phyloP scores from a whole-genome alignment of 2,888 invertebrate genomes.

The Anticlea derivata region DNA sequence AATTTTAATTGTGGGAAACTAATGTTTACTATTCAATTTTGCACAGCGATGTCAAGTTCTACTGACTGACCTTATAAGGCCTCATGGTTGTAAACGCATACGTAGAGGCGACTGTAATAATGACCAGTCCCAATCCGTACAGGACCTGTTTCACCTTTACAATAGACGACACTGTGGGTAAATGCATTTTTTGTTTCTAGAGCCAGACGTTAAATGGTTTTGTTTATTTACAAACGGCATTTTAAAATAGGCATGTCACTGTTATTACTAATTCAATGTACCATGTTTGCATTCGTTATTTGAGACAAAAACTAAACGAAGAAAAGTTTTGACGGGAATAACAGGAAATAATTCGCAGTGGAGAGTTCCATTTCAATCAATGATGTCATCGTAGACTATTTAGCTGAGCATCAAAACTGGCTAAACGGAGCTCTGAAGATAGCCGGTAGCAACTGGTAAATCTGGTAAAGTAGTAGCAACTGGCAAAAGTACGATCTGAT shows the following conservation, averaged over 20 bases:
- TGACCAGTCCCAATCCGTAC: slow-evolving; percentile 33
- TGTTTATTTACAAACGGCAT: slow-evolving; percentile 36
- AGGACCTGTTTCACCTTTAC: slow-evolving; percentile 32
- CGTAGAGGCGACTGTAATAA: slow-evolving; percentile 32
- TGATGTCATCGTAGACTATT: neutral
- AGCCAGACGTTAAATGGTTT: slow-evolving; percentile 28
- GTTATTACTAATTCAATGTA: slow-evolving; percentile 19
- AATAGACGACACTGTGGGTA: slow-evolving; percentile 38
- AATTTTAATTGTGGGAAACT: slow-evolving; percentile 37
- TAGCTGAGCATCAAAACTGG: neutral
- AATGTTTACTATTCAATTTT: slow-evolving; percentile 33
- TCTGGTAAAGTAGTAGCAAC: too few relatives aligned
- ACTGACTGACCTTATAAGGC: slow-evolving; percentile 35
- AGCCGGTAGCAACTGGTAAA: too few relatives aligned
- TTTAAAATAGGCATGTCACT: slow-evolving; percentile 27
- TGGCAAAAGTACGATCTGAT: neutral
- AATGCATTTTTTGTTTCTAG: slow-evolving; percentile 33
- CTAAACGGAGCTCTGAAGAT: neutral
- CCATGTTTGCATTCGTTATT: slow-evolving; percentile 11
- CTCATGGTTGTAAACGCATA: slow-evolving; percentile 28
- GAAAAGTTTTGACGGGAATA: too few relatives aligned
- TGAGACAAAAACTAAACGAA: neutral
- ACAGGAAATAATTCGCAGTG: too few relatives aligned
- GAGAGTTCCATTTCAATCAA: too few relatives aligned
- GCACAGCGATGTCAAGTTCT: slow-evolving; percentile 30